Base-by-base conservation (phyloP, 2,797 vertebrate genomes). In the Apodemus agrarius region DNA sequence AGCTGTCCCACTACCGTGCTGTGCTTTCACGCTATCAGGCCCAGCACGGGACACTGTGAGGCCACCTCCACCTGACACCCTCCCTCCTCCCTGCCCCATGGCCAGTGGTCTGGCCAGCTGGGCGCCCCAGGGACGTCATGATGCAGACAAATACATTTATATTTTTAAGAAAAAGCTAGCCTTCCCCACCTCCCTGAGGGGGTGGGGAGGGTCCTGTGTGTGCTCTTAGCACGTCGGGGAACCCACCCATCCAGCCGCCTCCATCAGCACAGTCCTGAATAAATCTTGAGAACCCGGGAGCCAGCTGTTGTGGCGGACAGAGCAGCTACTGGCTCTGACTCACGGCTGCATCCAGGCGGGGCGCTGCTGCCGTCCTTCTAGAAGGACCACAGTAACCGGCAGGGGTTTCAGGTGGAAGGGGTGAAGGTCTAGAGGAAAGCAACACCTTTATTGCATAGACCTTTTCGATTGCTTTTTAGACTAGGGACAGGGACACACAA, bases 1-100 rank as follows among this genome's bases (percentile, higher is more conserved):
- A 99, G 98, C 99, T 99, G 1, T 99, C 99, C 84, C 99, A 99
- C 92, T 99, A 99, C 98, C 98, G 99, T 0, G 99, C 98, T 26
- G 98, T 99, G 97, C 99, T 99, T 98, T 99, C 99, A 91, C 99
- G 99, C 79, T 99, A 99, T 92, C 99, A 99, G 98, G 99, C 98
- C 22, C 98, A 99, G 72, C 99, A 99, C 8, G 99, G 99, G 95
- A 98, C 99, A 98, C 98, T 99, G 98, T 99, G 97, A 97, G 67
- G 91, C 34, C 5, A 22, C 49, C 29, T 22, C 40, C 12, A 49
- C 40, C 90, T 31, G 29, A 74, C 52, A 10, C 90, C 82, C 89
- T 5, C 34, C 34, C 46, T 52, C 93, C 67, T 95, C n/a, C 83
- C 94, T 16, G 43, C 94, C 90, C 87, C 91, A 91, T 80, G 97